A percentile compares a stretch with the other conserved stretches of the same genome.
Conservation (phyloP, 2,888 invertebrate genomes). For the Buathra laborator region DNA sequence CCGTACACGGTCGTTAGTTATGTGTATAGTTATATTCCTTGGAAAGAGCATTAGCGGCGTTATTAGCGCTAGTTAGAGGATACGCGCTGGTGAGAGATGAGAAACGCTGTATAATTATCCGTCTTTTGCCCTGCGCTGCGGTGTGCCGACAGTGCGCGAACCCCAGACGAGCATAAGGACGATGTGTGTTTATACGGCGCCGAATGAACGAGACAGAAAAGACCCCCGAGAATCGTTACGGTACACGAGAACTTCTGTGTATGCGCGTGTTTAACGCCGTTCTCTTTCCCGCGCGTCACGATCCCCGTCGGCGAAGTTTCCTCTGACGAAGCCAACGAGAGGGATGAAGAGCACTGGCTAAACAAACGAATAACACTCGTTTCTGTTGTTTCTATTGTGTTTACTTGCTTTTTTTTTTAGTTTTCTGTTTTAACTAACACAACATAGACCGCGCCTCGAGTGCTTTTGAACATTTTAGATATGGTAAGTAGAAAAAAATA, state of each 20-base stretch:
- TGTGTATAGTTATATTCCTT: slow-evolving; percentile 77
- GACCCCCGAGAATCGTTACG: slow-evolving; percentile 11
- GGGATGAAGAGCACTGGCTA: slow-evolving; percentile 21
- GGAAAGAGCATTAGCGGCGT: slow-evolving; percentile 81
- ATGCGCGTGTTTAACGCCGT: slow-evolving; percentile 2
- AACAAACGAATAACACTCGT: slow-evolving; percentile 26
- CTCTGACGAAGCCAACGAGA: slow-evolving; percentile 20
- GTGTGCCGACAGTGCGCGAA: slow-evolving; percentile 8
- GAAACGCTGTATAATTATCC: slow-evolving; percentile 80
- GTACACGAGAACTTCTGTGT: not conserved
- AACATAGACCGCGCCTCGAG: not conserved
- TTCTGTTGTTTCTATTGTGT: slow-evolving; percentile 17
- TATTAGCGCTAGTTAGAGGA: slow-evolving; percentile 82
- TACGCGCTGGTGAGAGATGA: slow-evolving; percentile 79
- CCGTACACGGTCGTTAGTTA: slow-evolving; percentile 74
- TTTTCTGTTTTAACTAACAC: not conserved
- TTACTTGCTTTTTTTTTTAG: slow-evolving; percentile 9
- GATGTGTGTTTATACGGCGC: slow-evolving; percentile 54
- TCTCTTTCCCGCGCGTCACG: not conserved
- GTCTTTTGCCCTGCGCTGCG: slow-evolving; percentile 54
- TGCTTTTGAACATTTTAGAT: not conserved
- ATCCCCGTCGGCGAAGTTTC: slow-evolving; percentile 26
- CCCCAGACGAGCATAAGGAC: slow-evolving; percentile 35
- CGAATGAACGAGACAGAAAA: slow-evolving; percentile 39
- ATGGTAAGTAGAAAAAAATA: too few relatives aligned